Base-by-base conservation (phyloP, 2,888 invertebrate species). In the Antheraea assamensis region DNA sequence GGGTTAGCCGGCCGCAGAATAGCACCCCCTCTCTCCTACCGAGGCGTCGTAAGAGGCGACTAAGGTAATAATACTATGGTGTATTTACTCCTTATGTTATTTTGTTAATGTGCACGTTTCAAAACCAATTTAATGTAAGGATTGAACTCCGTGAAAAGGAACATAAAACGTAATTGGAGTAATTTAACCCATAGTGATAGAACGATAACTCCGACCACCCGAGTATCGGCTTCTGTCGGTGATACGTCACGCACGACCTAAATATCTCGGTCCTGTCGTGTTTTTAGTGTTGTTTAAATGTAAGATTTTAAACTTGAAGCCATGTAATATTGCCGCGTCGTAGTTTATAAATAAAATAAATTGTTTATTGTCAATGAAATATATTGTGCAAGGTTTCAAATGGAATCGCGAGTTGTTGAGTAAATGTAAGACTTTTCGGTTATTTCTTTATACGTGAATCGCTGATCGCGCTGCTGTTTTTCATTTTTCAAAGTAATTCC, bases 31-130 rank as follows among this genome's bases (percentile, higher is more conserved):
- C 61, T 21, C 17, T 64, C 61, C 19, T 64, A 64, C 61, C 30
- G 61, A 64, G 61, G 61, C 30, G 61, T 64, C 61, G 61, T 64
- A 64, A 64, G 15, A 64, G 61, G 61, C 61, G 61, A 64, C 61
- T 64, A 64, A 64, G 61, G 61, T 30, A 61, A n/a, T n/a, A n/a
- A 3, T 2, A 13, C 42, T 13, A 42, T 30, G 27, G 58, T 13
- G 30, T 24, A 58, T 58, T 24, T 2, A 5, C 24, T 58, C 58
- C 8, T 10, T 0, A 24, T 58, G 1, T 24, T 58, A 4, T 13
- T 24, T 58, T 24, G 10, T 24, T 24, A 24, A 24, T 58, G 58
- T 58, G 7, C n/a, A 58, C 58, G 58, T 58, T 58, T 24, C 24
- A 58, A 24, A 24, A 2, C 10, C 24, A 10, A 58, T 24, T 58